Base-by-base conservation (phyloP, 2,797 vertebrate genomes). In the Sebastes jordani region DNA sequence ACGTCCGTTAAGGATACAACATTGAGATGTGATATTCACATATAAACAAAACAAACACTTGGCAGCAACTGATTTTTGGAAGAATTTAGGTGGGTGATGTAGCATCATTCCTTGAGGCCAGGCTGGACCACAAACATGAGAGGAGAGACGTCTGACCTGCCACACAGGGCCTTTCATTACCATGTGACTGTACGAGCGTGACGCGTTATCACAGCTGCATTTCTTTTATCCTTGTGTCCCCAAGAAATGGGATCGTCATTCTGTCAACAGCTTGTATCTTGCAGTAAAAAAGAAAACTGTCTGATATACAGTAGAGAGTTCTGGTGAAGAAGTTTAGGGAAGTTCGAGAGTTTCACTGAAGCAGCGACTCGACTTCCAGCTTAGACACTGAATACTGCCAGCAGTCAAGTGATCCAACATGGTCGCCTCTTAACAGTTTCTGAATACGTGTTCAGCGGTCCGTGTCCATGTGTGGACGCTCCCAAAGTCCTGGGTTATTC, bases 21-120 rank as follows among this genome's bases (percentile, higher is more conserved):
- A 93, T 74, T 93, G 83, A 93, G 85, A 93, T 93, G 92, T 91
- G 85, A 87, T 90, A 93, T 91, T 93, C 86, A 95, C 90, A 91
- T 86, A 90, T 71, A 89, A 92, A 92, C 86, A 84, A 86, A 65
- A 90, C 72, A 81, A 90, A 91, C 85, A 90, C 83, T 87, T 86
- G 86, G 91, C 93, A 92, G 88, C 80, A 82, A 92, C 80, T 60
- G 77, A 84, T 85, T 78, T 49, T 68, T 86, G 92, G 93, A 94
- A 93, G 93, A 89, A 89, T 89, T 85, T 64, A 82, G 80, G 84
- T 6, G 62, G 78, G 78, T 30, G 82, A 71, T 78, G 64, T 38
- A 77, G 62, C 36, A 74, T 74, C 22, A 4, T 82, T 63, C 66
- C 85, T 81, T 36, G 81, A 79, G 85, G 84, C 75, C 78, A 38